These are phyloP conservation scores for Zapus hudsonius DNA, from an alignment of 2,113 vertebrate genomes.

Conservation along the genomic window DNA sequence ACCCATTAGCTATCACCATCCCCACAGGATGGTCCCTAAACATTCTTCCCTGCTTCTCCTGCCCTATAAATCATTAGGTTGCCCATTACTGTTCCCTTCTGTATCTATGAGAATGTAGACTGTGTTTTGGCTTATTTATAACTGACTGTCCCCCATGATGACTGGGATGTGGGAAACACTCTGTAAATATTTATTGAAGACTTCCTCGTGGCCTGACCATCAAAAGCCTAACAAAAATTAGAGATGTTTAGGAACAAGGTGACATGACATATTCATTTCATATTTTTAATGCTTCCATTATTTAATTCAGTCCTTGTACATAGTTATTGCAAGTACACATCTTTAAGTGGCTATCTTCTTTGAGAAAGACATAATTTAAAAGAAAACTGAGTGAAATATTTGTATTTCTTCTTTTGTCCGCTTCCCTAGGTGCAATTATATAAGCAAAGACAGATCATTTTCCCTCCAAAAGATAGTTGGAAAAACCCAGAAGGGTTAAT, in stretches of 20 bases:
- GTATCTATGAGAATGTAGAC: not conserved
- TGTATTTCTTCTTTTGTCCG: slow-evolving; percentile 27
- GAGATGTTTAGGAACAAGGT: not conserved
- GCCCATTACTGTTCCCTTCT: not conserved
- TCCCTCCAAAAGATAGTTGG: not conserved
- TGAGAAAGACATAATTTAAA: not conserved
- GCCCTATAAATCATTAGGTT: not conserved
- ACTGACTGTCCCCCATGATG: not conserved
- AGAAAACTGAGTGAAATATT: not conserved
- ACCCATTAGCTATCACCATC: not conserved
- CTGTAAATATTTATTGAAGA: slow-evolving; percentile 9
- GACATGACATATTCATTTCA: not conserved
- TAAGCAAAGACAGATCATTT: not conserved
- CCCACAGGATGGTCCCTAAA: not conserved
- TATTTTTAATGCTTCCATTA: not conserved
- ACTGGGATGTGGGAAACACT: not conserved
- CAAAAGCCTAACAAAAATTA: not conserved
- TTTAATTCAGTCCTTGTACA: not conserved
- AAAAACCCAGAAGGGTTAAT: not conserved
- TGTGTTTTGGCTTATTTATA: not conserved
- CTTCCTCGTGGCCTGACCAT: not conserved
- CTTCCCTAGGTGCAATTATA: not conserved
- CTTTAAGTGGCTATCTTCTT: not conserved
- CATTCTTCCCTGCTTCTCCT: not conserved
- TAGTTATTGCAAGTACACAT: not conserved